Evolutionary conservation across 2,113 vertebrate species (phyloP).

Genomic region (Peromyscus maniculatus): DNA sequence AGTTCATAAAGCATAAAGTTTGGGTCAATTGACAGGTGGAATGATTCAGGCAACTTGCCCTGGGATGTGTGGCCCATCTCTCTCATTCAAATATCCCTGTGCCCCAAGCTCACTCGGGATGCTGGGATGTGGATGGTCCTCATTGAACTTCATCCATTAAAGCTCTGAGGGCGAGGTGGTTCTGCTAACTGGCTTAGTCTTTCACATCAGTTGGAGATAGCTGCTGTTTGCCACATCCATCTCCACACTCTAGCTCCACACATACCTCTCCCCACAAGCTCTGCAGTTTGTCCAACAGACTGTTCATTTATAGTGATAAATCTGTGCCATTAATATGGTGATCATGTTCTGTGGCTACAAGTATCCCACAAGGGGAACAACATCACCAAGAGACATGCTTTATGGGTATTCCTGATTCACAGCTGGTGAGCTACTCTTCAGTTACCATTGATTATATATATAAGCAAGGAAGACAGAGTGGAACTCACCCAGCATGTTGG

Average conservation of each 20-base stretch:
- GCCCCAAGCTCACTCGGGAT: neutral
- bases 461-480: neutral
- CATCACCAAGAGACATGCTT: slow-evolving; percentile 81
- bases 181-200: neutral
- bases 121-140: neutral
- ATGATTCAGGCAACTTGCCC: neutral
- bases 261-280: neutral
- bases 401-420: slow-evolving; percentile 86
- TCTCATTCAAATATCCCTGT: neutral
- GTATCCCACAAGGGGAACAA: slow-evolving; percentile 84
- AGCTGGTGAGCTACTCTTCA: slow-evolving; percentile 79
- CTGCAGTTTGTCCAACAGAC: slow-evolving; percentile 52
- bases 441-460: slow-evolving; percentile 83
- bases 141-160: slow-evolving; percentile 20
- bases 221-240: neutral
- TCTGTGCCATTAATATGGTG: slow-evolving; percentile 85
- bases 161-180: neutral
- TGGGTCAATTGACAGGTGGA: neutral
- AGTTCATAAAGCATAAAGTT: neutral
- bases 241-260: neutral
- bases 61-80: neutral
- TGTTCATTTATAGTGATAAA: slow-evolving; percentile 87
- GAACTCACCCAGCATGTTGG: neutral
- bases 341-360: slow-evolving; percentile 85
- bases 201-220: slow-evolving; percentile 3